phyloP scores from a whole-genome alignment of 2,888 invertebrate genomes.

The Sphaerophoria rueppellii region DNA sequence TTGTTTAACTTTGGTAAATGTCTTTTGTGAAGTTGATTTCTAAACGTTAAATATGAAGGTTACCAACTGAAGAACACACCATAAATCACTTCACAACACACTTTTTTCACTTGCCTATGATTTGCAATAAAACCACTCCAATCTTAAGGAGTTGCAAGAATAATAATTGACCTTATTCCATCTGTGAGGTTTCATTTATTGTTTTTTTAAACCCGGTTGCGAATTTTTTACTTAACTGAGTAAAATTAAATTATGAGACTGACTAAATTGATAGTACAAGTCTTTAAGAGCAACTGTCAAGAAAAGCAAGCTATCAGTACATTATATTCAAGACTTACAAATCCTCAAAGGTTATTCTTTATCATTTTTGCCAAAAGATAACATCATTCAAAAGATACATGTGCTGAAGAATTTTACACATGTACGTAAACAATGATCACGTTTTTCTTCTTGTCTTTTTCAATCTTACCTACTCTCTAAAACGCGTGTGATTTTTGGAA shows the following conservation, averaged over 20 bases:
- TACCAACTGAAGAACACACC: neutral
- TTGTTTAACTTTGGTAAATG: too few species aligned
- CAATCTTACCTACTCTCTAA: neutral
- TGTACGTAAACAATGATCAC: neutral
- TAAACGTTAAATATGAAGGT: too few species aligned
- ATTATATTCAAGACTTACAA: conserved; percentile 4
- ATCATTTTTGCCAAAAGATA: conserved; percentile 22
- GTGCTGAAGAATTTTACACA: conserved; percentile 8
- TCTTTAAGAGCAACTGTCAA: conserved; percentile 16
- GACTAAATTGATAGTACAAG: neutral
- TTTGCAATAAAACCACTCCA: neutral
- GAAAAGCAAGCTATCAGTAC: neutral
- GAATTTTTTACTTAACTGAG: neutral
- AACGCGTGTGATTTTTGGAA: conserved; percentile 50
- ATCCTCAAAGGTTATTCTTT: neutral
- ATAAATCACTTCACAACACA: neutral
- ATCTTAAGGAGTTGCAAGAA: neutral
- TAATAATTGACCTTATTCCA: neutral
- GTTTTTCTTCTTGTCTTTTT: conserved; percentile 10
- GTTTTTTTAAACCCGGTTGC: neutral
- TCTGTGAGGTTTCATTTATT: neutral
- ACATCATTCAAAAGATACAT: conserved; percentile 12
- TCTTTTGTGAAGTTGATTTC: too few species aligned
- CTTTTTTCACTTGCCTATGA: neutral
- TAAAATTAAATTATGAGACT: neutral